A percentile compares a stretch with the other conserved stretches of the same genome.
Conservation (phyloP, 2,888 invertebrate species). For the Cephus pulcher region DNA sequence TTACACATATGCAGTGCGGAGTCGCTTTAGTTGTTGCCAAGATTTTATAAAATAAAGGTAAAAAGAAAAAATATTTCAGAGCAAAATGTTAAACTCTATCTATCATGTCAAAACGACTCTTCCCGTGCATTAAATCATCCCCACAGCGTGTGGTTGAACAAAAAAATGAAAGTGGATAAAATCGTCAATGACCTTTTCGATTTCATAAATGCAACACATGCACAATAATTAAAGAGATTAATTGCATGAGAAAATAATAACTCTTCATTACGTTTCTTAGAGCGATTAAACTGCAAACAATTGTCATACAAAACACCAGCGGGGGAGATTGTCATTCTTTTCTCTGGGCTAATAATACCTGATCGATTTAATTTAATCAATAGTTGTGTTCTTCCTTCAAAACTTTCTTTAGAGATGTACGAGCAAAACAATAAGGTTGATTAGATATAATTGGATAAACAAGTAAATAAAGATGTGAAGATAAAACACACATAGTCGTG, state of each 20-base stretch:
- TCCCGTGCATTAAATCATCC: neutral
- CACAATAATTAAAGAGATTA: neutral
- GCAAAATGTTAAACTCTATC: neutral
- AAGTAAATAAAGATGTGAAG: neutral
- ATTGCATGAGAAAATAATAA: neutral
- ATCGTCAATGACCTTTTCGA: neutral
- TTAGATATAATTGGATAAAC: neutral
- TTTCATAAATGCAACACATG: neutral
- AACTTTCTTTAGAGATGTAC: neutral
- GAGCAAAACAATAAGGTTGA: neutral
- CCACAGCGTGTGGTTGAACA: neutral
- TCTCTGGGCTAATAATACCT: neutral
- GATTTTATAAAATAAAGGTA: neutral
- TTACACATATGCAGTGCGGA: neutral
- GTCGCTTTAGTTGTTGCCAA: neutral
- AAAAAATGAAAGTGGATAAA: neutral
- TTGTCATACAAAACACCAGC: neutral
- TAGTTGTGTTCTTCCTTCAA: neutral
- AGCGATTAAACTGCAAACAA: neutral
- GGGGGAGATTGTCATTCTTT: neutral
- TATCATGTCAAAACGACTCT: neutral
- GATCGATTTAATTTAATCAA: neutral
- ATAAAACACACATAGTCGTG: conserved; percentile 1
- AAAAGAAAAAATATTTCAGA: neutral
- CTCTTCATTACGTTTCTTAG: neutral